A percentile compares a stretch with the other conserved stretches of the same genome.
Evolutionary conservation across 2,797 vertebrate genomes (phyloP).

Genomic region (Malurus splendens): DNA sequence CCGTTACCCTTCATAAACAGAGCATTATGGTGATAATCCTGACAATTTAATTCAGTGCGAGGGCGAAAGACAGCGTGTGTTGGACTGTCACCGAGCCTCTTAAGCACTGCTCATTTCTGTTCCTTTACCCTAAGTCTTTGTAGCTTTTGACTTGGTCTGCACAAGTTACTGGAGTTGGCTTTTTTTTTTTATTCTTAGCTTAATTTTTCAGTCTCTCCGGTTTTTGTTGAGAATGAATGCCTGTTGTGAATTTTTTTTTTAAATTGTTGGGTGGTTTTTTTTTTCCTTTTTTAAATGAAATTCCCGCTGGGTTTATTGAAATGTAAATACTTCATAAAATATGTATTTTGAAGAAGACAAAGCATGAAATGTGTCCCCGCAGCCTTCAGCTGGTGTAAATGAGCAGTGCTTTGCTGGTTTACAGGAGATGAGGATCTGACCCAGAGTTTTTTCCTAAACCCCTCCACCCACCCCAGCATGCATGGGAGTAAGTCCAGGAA

Average conservation of each 20-base stretch:
- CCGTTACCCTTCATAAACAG: constrained; percentile 73
- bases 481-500: constrained; percentile 33
- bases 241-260: background rate
- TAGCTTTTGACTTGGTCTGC: background rate
- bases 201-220: background rate
- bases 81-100: background rate
- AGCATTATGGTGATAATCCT: constrained; percentile 77
- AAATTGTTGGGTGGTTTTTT: background rate
- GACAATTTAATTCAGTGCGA: constrained; percentile 82
- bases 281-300: constrained; percentile 25
- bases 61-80: constrained; percentile 34
- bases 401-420: background rate
- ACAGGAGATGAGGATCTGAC: constrained; percentile 28
- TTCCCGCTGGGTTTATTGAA: constrained; percentile 56
- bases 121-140: background rate
- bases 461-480: constrained; percentile 45
- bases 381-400: constrained; percentile 40
- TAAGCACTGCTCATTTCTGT: background rate
- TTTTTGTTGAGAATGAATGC: background rate
- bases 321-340: constrained; percentile 62
- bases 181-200: background rate
- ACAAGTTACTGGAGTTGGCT: background rate
- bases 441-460: constrained; percentile 27
- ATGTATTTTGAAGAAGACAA: constrained; percentile 56
- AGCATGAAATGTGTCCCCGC: constrained; percentile 8